These are phyloP conservation scores for Palythoa grandis DNA, from an alignment of 92 coral and sea anemone species.

Conservation along the genomic window DNA sequence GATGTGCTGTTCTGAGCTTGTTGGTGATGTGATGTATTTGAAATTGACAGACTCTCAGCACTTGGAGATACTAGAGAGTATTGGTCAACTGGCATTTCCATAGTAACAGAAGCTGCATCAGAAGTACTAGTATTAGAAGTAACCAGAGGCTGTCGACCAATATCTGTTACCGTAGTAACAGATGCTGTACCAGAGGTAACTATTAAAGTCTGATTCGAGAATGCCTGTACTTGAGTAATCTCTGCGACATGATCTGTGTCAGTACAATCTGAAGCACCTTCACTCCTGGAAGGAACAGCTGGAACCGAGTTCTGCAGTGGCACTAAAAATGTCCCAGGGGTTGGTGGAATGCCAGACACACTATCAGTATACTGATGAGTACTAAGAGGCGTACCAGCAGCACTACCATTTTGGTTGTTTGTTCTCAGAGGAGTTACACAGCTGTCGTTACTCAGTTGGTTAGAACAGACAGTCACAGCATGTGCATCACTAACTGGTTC, in stretches of 20 bases:
- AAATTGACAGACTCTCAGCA: background rate
- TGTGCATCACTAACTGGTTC: background rate
- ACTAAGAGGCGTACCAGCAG: background rate
- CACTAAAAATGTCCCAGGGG: slow-evolving; percentile 28
- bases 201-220: background rate
- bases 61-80: background rate
- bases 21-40: background rate
- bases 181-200: background rate
- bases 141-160: background rate
- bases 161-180: slow-evolving; percentile 10
- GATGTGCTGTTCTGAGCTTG: background rate
- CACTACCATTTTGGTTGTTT: background rate
- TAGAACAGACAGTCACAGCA: background rate
- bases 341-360: background rate
- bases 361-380: background rate
- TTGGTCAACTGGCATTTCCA: background rate
- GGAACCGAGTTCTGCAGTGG: background rate
- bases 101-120: background rate
- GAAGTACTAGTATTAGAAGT: background rate
- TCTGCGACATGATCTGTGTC: background rate
- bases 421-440: background rate
- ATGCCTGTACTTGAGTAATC: background rate
- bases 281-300: background rate
- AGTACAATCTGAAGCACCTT: background rate
- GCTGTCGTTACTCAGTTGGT: background rate